Evolutionary conservation across 2,888 invertebrate genomes (phyloP), one percentile per base, ranked within the genome.

Genomic region (Torymus aiolomorphi): DNA sequence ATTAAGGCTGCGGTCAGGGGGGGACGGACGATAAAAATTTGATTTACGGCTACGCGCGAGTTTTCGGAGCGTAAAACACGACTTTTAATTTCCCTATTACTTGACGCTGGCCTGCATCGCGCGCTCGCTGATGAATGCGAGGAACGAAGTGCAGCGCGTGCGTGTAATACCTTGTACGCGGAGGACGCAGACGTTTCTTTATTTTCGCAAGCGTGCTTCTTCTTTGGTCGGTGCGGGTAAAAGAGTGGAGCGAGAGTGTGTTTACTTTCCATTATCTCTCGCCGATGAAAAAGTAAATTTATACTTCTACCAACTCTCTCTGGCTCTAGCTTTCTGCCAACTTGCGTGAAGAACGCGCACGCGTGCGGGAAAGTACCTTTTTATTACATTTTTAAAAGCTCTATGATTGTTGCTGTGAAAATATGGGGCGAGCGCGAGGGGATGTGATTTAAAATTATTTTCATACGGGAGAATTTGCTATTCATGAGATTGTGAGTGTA

Each of bases 191-290:
- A 16, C 10, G 16, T 24, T 51, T 52, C 24, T 52, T 49, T 66
- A 49, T 74, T 74, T 74, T 56, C 57, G 56, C 56, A 74, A 74
- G 49, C 56, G 42, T 42, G 65, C 57, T 57, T 72, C 62, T 51
- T 73, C 31, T 52, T 54, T 52, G 42, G 42, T 73, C 54, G 63
- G 61, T 13, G 13, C 10, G 20, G 5, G n/a, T 13, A 42, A 73
- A 42, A 42, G 42, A 54, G 54, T 63, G 56, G 57, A 49, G 65
- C 57, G 74, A 20, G 14, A 74, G 65, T 42, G 65, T 66, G 74
- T 65, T 74, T 74, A 61, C 57, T 66, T 74, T 74, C 74, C 74
- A 74, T 74, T 65, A 65, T 66, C 42, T 42, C 42, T 42, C 49
- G 20, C 49, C 49, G 57, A 54, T 51, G 74, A 66, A 57, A 57